Evolutionary conservation across 2,888 invertebrate species (phyloP).

Genomic region (Pyrgus malvae): DNA sequence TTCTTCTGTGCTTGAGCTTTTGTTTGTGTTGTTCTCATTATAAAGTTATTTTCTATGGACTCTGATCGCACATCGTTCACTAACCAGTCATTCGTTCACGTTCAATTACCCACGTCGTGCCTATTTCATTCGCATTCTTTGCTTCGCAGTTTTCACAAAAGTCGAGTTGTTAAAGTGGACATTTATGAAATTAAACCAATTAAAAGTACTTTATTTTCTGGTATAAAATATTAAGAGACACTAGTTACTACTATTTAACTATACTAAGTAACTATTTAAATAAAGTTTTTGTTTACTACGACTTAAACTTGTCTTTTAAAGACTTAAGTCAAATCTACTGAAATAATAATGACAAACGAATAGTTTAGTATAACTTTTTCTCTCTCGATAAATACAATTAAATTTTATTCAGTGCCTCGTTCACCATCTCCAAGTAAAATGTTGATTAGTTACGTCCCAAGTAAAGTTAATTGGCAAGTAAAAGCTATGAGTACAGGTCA

Average conservation of each 20-base stretch:
- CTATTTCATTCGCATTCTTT: conserved; percentile 9
- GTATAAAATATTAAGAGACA: background rate
- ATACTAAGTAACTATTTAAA: too few relatives aligned
- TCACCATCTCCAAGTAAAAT: too few relatives aligned
- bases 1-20: conserved; percentile 6
- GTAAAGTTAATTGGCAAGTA: too few relatives aligned
- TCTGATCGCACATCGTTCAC: background rate
- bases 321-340: too few relatives aligned
- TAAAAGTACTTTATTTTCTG: background rate
- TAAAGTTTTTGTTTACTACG: too few relatives aligned
- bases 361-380: too few relatives aligned
- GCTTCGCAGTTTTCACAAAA: conserved; percentile 17
- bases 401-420: too few relatives aligned
- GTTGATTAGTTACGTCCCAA: too few relatives aligned
- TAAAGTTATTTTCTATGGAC: conserved; percentile 7
- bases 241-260: background rate
- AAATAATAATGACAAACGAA: too few relatives aligned
- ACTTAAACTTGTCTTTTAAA: too few relatives aligned
- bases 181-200: background rate
- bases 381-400: too few relatives aligned
- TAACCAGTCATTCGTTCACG: conserved; percentile 16
- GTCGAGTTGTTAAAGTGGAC: background rate
- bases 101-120: background rate
- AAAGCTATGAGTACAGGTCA: too few relatives aligned
- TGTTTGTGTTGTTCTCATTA: conserved; percentile 5